Evolutionary conservation across 2,797 vertebrate species (phyloP).

Genomic region (Otus scops): DNA sequence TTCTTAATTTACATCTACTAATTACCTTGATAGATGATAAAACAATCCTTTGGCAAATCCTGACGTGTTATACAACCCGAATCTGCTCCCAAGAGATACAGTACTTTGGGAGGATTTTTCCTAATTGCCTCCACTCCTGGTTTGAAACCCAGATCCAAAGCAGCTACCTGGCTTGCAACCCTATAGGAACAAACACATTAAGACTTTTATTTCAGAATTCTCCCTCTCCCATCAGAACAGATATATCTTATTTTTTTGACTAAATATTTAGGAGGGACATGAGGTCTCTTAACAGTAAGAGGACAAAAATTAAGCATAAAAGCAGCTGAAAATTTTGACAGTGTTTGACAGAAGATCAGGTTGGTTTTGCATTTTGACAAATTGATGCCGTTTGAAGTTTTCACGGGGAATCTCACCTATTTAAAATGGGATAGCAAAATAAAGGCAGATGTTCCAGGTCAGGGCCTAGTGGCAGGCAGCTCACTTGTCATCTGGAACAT

Average conservation of each 20-base stretch:
- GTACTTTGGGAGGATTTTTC: constrained; percentile 83
- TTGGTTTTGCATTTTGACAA: background rate
- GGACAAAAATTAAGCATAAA: background rate
- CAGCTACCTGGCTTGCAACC: constrained; percentile 91
- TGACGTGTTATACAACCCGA: constrained; percentile 88
- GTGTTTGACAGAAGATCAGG: background rate
- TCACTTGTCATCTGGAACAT: background rate
- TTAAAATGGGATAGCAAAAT: background rate
- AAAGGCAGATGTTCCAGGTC: background rate
- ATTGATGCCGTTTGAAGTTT: background rate
- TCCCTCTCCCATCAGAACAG: background rate
- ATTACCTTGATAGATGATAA: constrained; percentile 92
- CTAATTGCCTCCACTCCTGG: constrained; percentile 87
- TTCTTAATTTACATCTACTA: background rate
- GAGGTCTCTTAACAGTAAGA: background rate
- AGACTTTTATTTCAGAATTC: background rate
- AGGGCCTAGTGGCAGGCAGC: background rate
- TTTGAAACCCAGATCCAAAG: constrained; percentile 91
- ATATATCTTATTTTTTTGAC: background rate
- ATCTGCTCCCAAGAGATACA: constrained; percentile 92
- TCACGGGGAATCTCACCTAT: background rate
- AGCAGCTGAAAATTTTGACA: background rate
- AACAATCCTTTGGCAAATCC: constrained; percentile 86
- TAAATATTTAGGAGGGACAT: background rate
- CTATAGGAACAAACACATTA: constrained; percentile 63